phyloP scores from a whole-genome alignment of 1,140 invertebrate genomes.

The Telenomus remus region DNA sequence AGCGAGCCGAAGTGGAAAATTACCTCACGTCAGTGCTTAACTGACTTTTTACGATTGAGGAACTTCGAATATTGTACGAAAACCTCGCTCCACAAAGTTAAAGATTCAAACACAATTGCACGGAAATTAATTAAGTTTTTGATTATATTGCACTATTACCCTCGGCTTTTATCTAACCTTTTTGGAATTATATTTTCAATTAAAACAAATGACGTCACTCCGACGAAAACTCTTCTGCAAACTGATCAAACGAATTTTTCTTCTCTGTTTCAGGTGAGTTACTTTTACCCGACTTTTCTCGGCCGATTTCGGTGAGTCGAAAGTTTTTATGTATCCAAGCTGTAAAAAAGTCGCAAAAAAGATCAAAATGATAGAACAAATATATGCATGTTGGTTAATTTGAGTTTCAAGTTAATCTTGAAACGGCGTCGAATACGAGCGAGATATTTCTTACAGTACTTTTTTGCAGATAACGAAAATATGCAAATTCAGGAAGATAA shows the following conservation, averaged over 20 bases:
- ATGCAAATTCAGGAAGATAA: no score
- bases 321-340: no score
- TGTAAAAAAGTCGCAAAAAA: no score
- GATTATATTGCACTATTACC: constrained; percentile 36
- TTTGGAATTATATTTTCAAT: background rate
- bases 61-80: constrained; percentile 51
- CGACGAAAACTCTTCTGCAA: no score
- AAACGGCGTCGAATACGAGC: no score
- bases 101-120: constrained; percentile 36
- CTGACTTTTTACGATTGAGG: constrained; percentile 59
- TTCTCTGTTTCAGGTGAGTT: constrained; percentile 2
- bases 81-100: constrained; percentile 39
- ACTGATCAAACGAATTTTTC: background rate
- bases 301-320: no score
- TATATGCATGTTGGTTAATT: no score
- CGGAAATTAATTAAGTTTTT: constrained; percentile 56
- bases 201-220: background rate
- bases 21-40: constrained; percentile 60
- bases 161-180: constrained; percentile 23
- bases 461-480: no score
- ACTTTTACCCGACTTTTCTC: background rate
- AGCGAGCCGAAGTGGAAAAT: constrained; percentile 60
- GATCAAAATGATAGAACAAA: no score
- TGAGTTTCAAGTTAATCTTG: no score
- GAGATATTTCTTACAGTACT: no score